phyloP scores from a whole-genome alignment of 2,113 vertebrate species.

The Leucosticte australis region DNA sequence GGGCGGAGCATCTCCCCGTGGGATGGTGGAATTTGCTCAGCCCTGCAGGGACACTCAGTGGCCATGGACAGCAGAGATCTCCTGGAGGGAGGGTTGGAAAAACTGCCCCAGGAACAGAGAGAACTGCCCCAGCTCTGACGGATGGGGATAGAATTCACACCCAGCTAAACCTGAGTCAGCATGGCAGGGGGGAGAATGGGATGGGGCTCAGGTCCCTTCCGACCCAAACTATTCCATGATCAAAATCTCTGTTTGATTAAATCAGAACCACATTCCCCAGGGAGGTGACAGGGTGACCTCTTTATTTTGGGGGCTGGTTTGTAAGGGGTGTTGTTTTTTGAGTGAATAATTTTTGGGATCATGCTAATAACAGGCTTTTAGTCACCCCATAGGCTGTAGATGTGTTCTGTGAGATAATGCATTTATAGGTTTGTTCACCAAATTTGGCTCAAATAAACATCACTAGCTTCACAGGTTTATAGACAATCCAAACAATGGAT shows the following conservation, averaged over 20 bases:
- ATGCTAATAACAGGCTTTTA: accelerated
- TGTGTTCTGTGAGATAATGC: background rate
- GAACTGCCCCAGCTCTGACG: too few relatives aligned
- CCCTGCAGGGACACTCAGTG: background rate
- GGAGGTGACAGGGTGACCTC: background rate
- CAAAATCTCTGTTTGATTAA: too few relatives aligned
- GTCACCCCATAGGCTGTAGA: too few relatives aligned
- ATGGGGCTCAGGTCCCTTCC: background rate
- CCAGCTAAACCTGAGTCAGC: too few relatives aligned
- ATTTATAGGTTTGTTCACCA: background rate
- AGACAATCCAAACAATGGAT: background rate
- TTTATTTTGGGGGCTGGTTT: background rate
- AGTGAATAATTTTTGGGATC: background rate
- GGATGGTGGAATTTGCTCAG: background rate
- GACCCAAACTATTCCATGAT: background rate
- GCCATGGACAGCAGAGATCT: background rate
- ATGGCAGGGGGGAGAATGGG: background rate
- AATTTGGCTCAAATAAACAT: background rate
- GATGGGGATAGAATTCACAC: too few relatives aligned
- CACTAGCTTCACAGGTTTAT: background rate
- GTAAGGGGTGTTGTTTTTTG: background rate
- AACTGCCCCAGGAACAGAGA: too few relatives aligned
- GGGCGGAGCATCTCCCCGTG: background rate
- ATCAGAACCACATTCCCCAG: background rate
- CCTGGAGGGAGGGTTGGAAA: too few relatives aligned